Evolutionary conservation across 2,888 invertebrate species (phyloP), one percentile per base, ranked within the genome.

Genomic region (Gymnoscelis rufifasciata): DNA sequence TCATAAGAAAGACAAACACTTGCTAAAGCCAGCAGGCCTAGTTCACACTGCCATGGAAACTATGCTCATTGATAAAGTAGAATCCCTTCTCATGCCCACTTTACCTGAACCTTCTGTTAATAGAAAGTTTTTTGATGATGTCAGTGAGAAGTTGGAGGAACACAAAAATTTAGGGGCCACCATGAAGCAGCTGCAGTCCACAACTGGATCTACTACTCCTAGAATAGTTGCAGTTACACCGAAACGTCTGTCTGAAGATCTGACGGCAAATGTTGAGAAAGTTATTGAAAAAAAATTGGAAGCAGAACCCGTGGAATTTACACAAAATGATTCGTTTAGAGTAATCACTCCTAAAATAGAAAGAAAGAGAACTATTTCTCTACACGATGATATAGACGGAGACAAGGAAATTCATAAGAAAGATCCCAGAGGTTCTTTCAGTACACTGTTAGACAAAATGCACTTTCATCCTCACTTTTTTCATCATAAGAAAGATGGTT

Each of bases 31-130:
- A 0, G 70, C 77, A 1, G 82, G 89, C 6, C 57, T 90, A 36
- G 62, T 90, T 33, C 87, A 88, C 41, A 89, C 89, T 12, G 91
- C 90, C 13, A 87, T 90, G 78, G 88, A 89, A 63, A 90, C 90
- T 30, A 90, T 90, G 46, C 74, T 90, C 7, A 81, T 90, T 52
- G 90, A 91, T 54, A 89, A 83, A 71, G 88, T 90, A 1, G 88
- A 86, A 38, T 74, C 78, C 28, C 54, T 87, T 29, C 69, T 88
- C 41, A 60, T 86, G 52, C 83, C 86, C 1, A 69, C 86, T 14
- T 77, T 82, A 15, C 83, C 87, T 10, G 78, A 78, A 45, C 66
- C 67, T 0, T 43, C 56, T 46, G 56, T 59, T 35, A 61, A 67
- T 38, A 73, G 76, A 14, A 74, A 81, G 53, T 87, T 88, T 60